Percentiles rank a stretch among this genome's conserved stretches.
Evolutionary conservation across 2,797 vertebrate genomes (phyloP).

Genomic region (Acridotheres tristis): DNA sequence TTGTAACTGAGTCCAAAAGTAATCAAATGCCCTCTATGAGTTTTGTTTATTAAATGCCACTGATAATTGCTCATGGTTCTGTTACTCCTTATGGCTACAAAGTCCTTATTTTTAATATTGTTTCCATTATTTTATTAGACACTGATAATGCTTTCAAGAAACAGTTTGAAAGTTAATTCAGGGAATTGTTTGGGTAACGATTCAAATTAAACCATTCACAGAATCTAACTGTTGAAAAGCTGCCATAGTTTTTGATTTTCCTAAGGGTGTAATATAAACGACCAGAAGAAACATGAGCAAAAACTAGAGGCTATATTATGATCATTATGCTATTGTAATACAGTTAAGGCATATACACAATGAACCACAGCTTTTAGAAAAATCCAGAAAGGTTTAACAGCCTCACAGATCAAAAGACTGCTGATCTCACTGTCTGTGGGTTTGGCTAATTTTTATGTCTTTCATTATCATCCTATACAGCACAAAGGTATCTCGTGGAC

Average conservation of each 20-base stretch:
- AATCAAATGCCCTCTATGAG: slow-evolving; percentile 59
- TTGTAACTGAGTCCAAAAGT: slow-evolving; percentile 55
- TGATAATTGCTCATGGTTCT: slow-evolving; percentile 37
- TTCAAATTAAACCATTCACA: neutral
- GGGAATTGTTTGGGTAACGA: neutral
- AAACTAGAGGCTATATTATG: neutral
- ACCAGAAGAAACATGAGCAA: neutral
- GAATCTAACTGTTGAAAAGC: slow-evolving; percentile 7
- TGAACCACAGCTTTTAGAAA: neutral
- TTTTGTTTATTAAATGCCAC: slow-evolving; percentile 47
- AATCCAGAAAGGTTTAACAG: neutral
- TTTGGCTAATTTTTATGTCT: neutral
- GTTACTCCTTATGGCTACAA: neutral
- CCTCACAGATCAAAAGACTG: neutral
- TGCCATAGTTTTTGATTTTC: neutral
- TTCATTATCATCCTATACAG: neutral
- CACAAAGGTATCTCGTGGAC: neutral
- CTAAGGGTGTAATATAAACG: neutral
- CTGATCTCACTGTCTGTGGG: neutral
- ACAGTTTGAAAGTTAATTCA: slow-evolving; percentile 15
- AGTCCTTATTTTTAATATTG: slow-evolving; percentile 42
- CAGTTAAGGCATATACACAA: neutral
- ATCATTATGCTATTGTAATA: neutral
- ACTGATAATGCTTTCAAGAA: slow-evolving; percentile 41
- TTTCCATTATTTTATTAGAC: slow-evolving; percentile 61